Conservation (phyloP, 2,113 vertebrate species). For the Dascyllus trimaculatus region DNA sequence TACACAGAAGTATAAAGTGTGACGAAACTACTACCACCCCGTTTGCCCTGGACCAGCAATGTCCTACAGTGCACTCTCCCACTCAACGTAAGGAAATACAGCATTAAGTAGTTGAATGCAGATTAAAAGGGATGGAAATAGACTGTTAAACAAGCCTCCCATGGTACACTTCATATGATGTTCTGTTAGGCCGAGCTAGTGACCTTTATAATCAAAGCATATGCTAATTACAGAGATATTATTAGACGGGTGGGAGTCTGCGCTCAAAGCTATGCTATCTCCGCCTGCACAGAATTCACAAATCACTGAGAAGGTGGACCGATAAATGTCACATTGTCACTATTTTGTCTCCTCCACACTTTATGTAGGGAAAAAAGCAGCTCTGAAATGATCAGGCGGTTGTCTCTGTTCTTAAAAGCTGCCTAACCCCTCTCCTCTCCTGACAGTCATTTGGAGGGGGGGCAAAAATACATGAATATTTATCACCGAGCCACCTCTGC, state of each 20-base stretch:
- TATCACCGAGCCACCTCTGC: slow-evolving; percentile 55
- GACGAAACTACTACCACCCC: not conserved
- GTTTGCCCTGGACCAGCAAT: slow-evolving; percentile 33
- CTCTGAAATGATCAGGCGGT: slow-evolving; percentile 23
- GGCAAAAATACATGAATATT: slow-evolving; percentile 62
- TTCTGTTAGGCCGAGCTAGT: slow-evolving; percentile 69
- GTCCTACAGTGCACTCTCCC: slow-evolving; percentile 43
- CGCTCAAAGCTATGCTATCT: slow-evolving; percentile 67
- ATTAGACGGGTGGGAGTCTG: slow-evolving; percentile 66
- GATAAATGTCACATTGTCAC: slow-evolving; percentile 71
- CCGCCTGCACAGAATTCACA: slow-evolving; percentile 67
- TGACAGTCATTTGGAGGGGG: slow-evolving; percentile 24
- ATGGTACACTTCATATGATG: slow-evolving; percentile 64
- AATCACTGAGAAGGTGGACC: slow-evolving; percentile 62
- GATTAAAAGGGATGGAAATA: slow-evolving; percentile 72
- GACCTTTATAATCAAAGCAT: slow-evolving; percentile 83
- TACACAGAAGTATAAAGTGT: slow-evolving; percentile 13
- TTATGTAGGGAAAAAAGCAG: slow-evolving; percentile 25
- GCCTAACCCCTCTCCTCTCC: slow-evolving; percentile 28
- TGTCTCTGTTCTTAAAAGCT: slow-evolving; percentile 38
- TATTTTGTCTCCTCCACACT: slow-evolving; percentile 37
- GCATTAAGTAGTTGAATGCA: slow-evolving; percentile 66
- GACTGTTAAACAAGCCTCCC: slow-evolving; percentile 74
- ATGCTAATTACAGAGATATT: slow-evolving; percentile 79
- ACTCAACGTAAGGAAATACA: slow-evolving; percentile 52